Conservation (phyloP, 2,888 invertebrate genomes). For the Drosophila stalkeri region DNA sequence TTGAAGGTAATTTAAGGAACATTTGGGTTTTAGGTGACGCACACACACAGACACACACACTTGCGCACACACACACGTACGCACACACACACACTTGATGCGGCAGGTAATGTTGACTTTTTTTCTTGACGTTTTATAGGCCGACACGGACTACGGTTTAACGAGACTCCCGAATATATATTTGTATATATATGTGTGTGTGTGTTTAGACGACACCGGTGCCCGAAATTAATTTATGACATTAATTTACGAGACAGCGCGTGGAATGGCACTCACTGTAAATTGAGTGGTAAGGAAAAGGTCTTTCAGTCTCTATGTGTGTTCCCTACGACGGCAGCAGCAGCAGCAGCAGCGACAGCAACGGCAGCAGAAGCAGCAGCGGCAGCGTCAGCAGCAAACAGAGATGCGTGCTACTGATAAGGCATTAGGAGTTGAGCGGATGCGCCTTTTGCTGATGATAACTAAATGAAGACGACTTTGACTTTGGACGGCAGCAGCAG, state of each 20-base stretch:
- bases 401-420: conserved; percentile 71
- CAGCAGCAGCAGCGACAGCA: conserved; percentile 14
- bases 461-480: conserved; percentile 55
- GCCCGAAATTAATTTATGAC: conserved; percentile 82
- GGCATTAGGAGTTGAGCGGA: conserved; percentile 55
- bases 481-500: conserved; percentile 46
- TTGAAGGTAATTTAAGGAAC: conserved; percentile 78
- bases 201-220: conserved; percentile 48
- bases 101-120: conserved; percentile 58
- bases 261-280: conserved; percentile 63
- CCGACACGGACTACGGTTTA: conserved; percentile 42
- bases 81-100: conserved; percentile 33
- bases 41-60: conserved; percentile 46
- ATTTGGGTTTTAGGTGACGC: conserved; percentile 69
- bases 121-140: conserved; percentile 25
- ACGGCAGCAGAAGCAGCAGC: conserved; percentile 37
- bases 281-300: conserved; percentile 64
- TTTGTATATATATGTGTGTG: background rate
- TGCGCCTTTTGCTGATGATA: conserved; percentile 51
- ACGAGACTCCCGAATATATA: conserved; percentile 24
- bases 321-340: conserved; percentile 55
- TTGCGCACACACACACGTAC: conserved; percentile 19
- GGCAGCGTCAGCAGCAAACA: conserved; percentile 12
- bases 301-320: conserved; percentile 42
- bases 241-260: conserved; percentile 80